These are phyloP conservation scores for Harpagus bidentatus DNA, from an alignment of 2,113 vertebrate genomes.

Conservation along the genomic window DNA sequence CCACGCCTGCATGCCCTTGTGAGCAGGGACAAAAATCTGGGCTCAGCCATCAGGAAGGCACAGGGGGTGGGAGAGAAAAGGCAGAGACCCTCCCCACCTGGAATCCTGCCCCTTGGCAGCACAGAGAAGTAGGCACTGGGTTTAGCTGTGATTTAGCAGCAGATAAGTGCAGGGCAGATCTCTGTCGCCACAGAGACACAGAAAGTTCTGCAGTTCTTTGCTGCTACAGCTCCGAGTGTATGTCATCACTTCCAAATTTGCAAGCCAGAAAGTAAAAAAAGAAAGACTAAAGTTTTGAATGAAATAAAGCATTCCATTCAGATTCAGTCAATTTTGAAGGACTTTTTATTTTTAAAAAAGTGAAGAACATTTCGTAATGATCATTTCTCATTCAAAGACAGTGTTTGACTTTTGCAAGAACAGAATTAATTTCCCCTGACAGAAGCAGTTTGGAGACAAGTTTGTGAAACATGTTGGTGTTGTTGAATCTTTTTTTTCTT, in stretches of 20 bases:
- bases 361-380: neutral
- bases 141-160: neutral
- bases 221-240: neutral
- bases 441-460: neutral
- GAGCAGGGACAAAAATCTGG: neutral
- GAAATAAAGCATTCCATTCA: slow-evolving; percentile 12
- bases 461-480: neutral
- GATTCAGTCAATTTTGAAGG: neutral
- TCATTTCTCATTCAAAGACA: neutral
- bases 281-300: neutral
- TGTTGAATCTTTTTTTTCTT: neutral
- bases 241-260: slow-evolving; percentile 2
- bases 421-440: neutral
- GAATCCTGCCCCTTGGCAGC: neutral
- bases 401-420: neutral
- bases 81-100: neutral
- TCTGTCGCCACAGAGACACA: neutral
- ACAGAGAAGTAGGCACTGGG: neutral
- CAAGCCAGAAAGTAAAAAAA: neutral
- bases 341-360: neutral
- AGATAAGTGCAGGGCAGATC: neutral
- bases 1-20: neutral
- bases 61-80: neutral
- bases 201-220: neutral
- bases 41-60: neutral